phyloP scores from a whole-genome alignment of 2,797 vertebrate genomes.

The Myripristis jacobus region DNA sequence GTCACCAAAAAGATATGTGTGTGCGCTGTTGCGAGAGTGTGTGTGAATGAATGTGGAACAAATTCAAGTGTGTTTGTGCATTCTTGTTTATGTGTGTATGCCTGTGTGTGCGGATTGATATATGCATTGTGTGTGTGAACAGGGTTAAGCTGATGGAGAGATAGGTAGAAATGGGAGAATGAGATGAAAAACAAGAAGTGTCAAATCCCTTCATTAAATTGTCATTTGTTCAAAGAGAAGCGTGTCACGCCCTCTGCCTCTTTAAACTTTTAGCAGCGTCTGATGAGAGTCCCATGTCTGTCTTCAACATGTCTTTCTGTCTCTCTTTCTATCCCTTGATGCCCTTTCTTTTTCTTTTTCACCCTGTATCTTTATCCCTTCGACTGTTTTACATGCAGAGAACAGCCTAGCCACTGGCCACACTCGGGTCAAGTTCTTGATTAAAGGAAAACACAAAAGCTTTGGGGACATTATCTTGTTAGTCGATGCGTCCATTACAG shows the following conservation, averaged over 20 bases:
- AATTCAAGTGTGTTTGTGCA: constrained; percentile 26
- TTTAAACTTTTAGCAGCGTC: constrained; percentile 59
- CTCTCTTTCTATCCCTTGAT: constrained; percentile 30
- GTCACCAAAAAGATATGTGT: background rate
- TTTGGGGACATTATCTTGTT: too few species aligned
- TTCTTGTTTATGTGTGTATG: too few species aligned
- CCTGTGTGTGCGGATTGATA: background rate
- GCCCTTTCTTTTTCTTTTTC: constrained; percentile 25
- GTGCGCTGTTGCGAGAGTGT: background rate
- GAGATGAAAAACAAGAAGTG: constrained; percentile 58
- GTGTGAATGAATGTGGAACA: constrained; percentile 6
- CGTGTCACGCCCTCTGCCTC: constrained; percentile 56
- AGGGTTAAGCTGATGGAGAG: constrained; percentile 1
- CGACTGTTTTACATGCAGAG: too few species aligned
- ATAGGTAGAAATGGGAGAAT: constrained; percentile 29
- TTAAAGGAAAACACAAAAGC: too few species aligned
- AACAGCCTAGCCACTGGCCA: too few species aligned
- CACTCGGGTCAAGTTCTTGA: too few species aligned
- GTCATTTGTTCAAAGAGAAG: constrained; percentile 54
- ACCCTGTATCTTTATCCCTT: background rate
- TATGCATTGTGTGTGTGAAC: background rate
- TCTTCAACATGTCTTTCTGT: constrained; percentile 6
- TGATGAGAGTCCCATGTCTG: constrained; percentile 11
- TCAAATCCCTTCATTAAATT: constrained; percentile 73
- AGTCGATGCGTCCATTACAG: too few species aligned